Evolutionary conservation across 1,140 invertebrate species (phyloP), one percentile per base, ranked within the genome.

Genomic region (Ostrea edulis): DNA sequence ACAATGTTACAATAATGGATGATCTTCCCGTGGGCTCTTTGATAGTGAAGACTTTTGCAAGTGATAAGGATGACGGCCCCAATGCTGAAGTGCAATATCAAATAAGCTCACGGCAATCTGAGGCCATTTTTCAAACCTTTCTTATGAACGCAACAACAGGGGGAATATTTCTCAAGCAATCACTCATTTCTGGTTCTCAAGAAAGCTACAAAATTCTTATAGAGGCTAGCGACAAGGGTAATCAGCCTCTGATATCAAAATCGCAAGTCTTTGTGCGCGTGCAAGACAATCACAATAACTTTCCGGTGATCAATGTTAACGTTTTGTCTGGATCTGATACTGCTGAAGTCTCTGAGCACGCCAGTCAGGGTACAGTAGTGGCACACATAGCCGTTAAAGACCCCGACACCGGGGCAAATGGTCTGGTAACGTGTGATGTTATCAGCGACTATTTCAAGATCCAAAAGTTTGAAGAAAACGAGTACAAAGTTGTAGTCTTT

Each of bases 11-110:
- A 93, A 98, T 99, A 92, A 90, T 92, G 14, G 92, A 94, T 53
- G 88, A 90, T 52, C 87, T 86, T 20, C 53, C 83, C 92, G 97
- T 98, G 8, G 90, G 0, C 98, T 99, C 86, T 11, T 98, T 93
- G 98, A 98, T 51, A 97, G 98, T 93, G 8, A 96, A 98, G 97
- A 97, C 99, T 82, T 97, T 97, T 86, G 98, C 98, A 0, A 97
- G 97, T 51, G 98, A 99, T 95, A 97, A 97, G 0, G 98, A 99
- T 95, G 98, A 98, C 92, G 98, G 98, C 22, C 97, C 98, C n/a
- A 99, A 99, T 94, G 97, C 98, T 0, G 97, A 98, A 95, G 97
- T 99, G 29, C 98, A 98, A 95, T 99, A 99, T 95, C 58, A 96
- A 88, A 95, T 98, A 85, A 96, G 77, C 20, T 29, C 89, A 5